Conservation (phyloP, 2,888 invertebrate species). For the Matsumyia berberina region DNA sequence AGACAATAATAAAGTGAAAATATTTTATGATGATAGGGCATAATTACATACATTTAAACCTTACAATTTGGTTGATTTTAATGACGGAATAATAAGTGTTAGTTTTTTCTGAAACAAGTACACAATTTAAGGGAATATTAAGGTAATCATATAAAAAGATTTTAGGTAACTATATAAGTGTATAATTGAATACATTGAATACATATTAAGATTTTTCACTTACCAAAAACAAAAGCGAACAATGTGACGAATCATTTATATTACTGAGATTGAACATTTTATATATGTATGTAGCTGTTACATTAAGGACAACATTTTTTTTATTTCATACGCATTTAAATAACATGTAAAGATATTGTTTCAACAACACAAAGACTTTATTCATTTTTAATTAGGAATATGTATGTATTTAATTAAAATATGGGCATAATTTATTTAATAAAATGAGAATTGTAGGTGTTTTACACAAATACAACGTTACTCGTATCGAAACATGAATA, state of each 20-base stretch:
- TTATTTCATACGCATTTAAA: conserved; percentile 1
- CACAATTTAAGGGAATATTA: conserved; percentile 11
- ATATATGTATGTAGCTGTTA: neutral
- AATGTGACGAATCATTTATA: conserved; percentile 4
- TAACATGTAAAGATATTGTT: conserved; percentile 20
- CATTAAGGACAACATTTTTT: conserved; percentile 2
- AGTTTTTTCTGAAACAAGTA: conserved; percentile 12
- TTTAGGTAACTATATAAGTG: neutral
- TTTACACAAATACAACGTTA: neutral
- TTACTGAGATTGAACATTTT: conserved; percentile 2
- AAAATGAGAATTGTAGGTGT: neutral
- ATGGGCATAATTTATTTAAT: conserved; percentile 18
- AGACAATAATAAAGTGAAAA: neutral
- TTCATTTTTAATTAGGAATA: conserved; percentile 1
- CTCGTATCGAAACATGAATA: neutral
- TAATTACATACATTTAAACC: neutral
- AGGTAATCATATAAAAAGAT: conserved; percentile 15
- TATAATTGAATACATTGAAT: neutral
- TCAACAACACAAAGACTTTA: conserved; percentile 35
- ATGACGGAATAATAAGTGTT: conserved; percentile 13
- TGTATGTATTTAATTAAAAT: conserved; percentile 19
- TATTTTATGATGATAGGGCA: no score
- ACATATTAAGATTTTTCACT: conserved; percentile 1
- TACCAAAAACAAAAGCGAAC: conserved; percentile 25
- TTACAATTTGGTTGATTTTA: conserved; percentile 14